Evolutionary conservation across 2,113 vertebrate species (phyloP), one percentile per base, ranked within the genome.

Genomic region (Syrrhaptes paradoxus): DNA sequence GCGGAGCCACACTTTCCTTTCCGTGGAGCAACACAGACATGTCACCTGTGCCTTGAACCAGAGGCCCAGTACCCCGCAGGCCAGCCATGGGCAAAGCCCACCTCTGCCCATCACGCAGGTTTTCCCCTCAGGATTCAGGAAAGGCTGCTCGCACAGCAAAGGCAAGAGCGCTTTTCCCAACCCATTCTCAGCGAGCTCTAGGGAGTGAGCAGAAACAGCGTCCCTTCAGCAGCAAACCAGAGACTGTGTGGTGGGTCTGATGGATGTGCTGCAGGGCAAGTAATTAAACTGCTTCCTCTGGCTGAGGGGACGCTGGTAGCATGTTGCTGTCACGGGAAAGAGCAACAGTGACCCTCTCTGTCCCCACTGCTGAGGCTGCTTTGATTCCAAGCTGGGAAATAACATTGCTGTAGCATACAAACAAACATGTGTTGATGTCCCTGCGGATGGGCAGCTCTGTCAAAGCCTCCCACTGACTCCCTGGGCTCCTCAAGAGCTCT

Each of bases 181-280:
- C 13, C 31, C 5, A 3, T 25, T 52, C 32, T 36, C 79, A 22
- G 45, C 0, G 9, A n/a, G 34, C 52, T n/a, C 14, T 34, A 22
- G 5, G 21, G 45, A 22, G 29, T 0, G 18, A n/a, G 34, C 66
- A 51, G 54, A 41, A 22, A 17, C 66, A 17, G 21, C 0, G 4
- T 41, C 34, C 54, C 29, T 41, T 10, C 17, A 17, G 45, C 45
- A 70, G 79, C 65, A 41, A 59, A 59, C 13, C 54, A 41, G 34
- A 41, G 41, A 41, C 45, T n/a, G 29, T 34, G 66, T 7, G 1
- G 45, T 9, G 22, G 17, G 21, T 20, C 63, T 21, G n/a, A 48
- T 4, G 10, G 65, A 38, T 22, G 3, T 17, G 43, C 65, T 48
- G 11, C 43, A 8, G 43, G 43, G 43, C 28, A 26, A 49, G n/a